Evolutionary conservation across 2,797 vertebrate species (phyloP).

Genomic region (Rhincodon typus): DNA sequence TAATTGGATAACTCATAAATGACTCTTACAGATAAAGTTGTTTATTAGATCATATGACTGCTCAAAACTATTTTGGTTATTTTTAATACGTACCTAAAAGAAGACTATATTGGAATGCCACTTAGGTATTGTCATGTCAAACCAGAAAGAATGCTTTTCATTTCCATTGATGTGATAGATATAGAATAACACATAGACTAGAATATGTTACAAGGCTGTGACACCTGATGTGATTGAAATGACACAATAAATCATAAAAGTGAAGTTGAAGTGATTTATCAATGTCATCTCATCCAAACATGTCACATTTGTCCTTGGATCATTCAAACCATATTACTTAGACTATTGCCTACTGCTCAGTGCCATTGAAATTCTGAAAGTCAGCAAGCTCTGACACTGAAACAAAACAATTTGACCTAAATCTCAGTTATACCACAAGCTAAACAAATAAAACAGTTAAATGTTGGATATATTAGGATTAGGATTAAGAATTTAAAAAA

Average conservation of each 20-base stretch:
- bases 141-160: not conserved
- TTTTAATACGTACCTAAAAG: not conserved
- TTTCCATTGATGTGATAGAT: not conserved
- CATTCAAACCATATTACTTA: not conserved
- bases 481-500: too few relatives aligned
- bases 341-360: not conserved
- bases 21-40: not conserved
- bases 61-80: not conserved
- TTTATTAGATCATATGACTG: not conserved
- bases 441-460: not conserved
- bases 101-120: not conserved
- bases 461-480: not conserved
- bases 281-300: not conserved
- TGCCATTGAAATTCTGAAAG: not conserved
- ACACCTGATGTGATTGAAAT: slow-evolving; percentile 13
- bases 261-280: slow-evolving; percentile 10
- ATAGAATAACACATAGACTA: not conserved
- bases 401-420: not conserved
- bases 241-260: slow-evolving; percentile 19
- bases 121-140: not conserved
- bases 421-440: not conserved
- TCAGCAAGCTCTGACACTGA: not conserved
- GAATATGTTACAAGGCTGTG: not conserved
- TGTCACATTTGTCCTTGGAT: slow-evolving; percentile 23
- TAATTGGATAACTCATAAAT: not conserved